Evolutionary conservation across 2,113 vertebrate genomes (phyloP), one percentile per base, ranked within the genome.

Genomic region (Callaeas wilsoni): DNA sequence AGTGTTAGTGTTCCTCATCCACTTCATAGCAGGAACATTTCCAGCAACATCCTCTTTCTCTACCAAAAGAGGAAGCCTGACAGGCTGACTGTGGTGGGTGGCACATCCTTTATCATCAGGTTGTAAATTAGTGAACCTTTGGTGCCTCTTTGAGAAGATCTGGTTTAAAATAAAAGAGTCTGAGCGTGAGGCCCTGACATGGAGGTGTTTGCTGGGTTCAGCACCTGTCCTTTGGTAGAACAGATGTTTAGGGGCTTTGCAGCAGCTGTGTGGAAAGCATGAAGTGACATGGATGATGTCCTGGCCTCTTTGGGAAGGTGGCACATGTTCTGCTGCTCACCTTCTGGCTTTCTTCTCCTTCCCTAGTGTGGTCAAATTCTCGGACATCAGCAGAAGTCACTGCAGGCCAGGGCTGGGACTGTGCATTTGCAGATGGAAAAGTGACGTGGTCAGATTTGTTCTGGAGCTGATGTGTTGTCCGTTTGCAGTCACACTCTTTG

Each of bases 391-490:
- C 35, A 86, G 67, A 59, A 83, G 12, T 25, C 37, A 4, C 42
- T 62, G 32, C 59, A 64, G 82, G 23, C 35, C 35, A 35, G 75
- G 49, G 21, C 50, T 59, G 47, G 39, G 29, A 2, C 60, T 39
- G 3, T 19, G 57, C 3, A 5, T 62, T 70, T 50, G n/a, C 16
- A 33, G 4, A 5, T 22, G 67, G 49, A 47, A 53, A 37, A 16
- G 4, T 0, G 56, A 3, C 0, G 0, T 27, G n/a, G 41, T 73
- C 26, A 64, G 47, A 4, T 46, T 35, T 39, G 18, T 2, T 39
- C 41, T 74, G 79, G 35, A 22, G 22, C 13, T 60, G 13, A 3
- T 5, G 23, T 14, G 2, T 2, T 19, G 50, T 14, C 53, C 18
- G 27, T 93, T 55, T 35, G 42, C 47, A 81, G 29, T 16, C 29